Evolutionary conservation across 2,797 vertebrate species (phyloP), one percentile per base, ranked within the genome.

Genomic region (Nannoperca obscura): DNA sequence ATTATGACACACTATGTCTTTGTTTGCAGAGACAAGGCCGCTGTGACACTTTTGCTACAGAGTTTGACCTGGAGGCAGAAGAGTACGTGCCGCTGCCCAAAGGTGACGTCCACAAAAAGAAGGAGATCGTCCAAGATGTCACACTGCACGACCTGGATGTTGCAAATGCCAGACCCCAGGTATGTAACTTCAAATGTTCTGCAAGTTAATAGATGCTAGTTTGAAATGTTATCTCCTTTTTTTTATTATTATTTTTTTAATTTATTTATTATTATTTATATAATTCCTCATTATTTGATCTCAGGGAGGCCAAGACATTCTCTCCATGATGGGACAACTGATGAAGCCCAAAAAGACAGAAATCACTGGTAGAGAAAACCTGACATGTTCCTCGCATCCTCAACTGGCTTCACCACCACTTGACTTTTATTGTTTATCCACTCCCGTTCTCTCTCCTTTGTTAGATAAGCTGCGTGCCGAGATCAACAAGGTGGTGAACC

Each of bases 301-400:
- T 34, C 83, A 99, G 98, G 98, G 98, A 60, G 98, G 98, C 7
- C 98, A 99, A 89, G 98, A 99, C 80, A 99, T 99, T 78, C 95
- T 99, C 46, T 99, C 98, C 57, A 99, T 99, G 98, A 99, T 99
- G 98, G 98, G 98, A 69, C 98, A 99, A 76, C 82, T 99, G 77
- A 99, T 99, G 98, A 99, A 99, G 86, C 98, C 98, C 27, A 99
- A 99, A 95, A 99, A 99, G 95, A 99, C 98, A 1, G 98, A 99
- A 92, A 99, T 99, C 83, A 99, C 98, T 90, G 98, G 98, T 99
- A 88, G 27, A 63, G 20, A 55, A 40, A 40, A 22, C 2, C 6
- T 11, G 11, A 64, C 11, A 12, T 8, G 47, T 10, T n/a, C n/a
- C 10, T 65, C 10, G 20, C 34, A 5, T 73, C 50, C 24, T 36